phyloP scores from a whole-genome alignment of 2,888 invertebrate genomes.

The Leptinotarsa rubiginosa region DNA sequence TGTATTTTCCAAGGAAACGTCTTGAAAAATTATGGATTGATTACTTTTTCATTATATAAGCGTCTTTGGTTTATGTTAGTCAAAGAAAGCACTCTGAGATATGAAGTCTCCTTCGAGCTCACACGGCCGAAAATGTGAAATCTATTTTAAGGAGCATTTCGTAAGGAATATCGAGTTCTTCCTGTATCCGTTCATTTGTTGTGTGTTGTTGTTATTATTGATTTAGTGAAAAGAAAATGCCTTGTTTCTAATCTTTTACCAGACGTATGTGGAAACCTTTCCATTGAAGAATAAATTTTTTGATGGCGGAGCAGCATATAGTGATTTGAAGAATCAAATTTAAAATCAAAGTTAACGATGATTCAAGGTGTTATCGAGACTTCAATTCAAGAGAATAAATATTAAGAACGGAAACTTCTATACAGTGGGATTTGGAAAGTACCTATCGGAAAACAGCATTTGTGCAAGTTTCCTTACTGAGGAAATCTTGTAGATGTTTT shows the following conservation, averaged over 20 bases:
- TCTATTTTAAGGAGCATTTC: neutral
- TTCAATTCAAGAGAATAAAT: too few relatives aligned
- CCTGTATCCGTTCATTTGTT: neutral
- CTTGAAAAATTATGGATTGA: neutral
- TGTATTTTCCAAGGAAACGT: too few relatives aligned
- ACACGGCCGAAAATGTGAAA: slow-evolving; percentile 11
- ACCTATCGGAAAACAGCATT: too few relatives aligned
- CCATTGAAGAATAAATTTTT: neutral
- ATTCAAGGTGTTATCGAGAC: too few relatives aligned
- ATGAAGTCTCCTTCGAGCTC: neutral
- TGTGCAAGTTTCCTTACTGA: too few relatives aligned
- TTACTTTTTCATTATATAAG: neutral
- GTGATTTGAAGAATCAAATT: too few relatives aligned
- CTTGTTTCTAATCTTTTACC: neutral
- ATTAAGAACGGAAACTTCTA: too few relatives aligned
- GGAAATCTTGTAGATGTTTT: too few relatives aligned
- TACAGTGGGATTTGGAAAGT: too few relatives aligned
- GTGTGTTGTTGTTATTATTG: neutral
- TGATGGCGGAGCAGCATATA: too few relatives aligned
- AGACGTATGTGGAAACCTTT: neutral
- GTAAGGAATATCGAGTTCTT: neutral
- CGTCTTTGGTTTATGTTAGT: neutral
- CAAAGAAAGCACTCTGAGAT: neutral
- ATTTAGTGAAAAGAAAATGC: neutral
- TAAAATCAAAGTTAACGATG: too few relatives aligned